Base-by-base conservation (phyloP, 2,113 vertebrate species). In the Otus sunia region DNA sequence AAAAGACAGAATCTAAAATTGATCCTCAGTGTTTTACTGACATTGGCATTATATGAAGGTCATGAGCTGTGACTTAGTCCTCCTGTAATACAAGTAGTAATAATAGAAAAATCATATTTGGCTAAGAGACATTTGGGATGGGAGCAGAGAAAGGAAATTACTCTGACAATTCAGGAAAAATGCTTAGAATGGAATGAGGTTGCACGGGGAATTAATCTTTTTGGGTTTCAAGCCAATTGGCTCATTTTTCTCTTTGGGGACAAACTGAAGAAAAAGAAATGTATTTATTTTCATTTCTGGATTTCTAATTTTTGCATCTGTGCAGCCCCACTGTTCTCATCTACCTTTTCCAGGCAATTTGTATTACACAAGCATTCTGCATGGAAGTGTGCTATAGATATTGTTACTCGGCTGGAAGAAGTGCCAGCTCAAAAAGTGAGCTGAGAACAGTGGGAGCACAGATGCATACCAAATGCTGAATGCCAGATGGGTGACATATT, bases 41-140 rank as follows among this genome's bases (percentile, higher is more conserved):
- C 49, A 32, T 18, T 91, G 86, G 49, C 85, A 53, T 86, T 75
- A 79, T 64, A 26, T 32, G 43, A 86, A 86, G 76, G 92, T 93
- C 90, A 59, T 36, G 39, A 92, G 66, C 68, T 94, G 58, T 91
- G 94, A 88, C 64, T 92, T 82, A 63, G 68, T 92, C 52, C 86
- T 87, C 11, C 69, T 85, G 62, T 85, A 97, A 84, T 36, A 79
- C 36, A 89, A 94, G 83, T 7, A 89, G 60, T 10, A 75, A 79
- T 82, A 95, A 91, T 18, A 90, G 56, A 39, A 92, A 96, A 94
- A 90, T 89, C 73, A 36, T 87, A 78, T 95, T 94, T 94, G 68
- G 74, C 72, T 75, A 63, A 6, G 12, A 86, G 69, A 49, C 29
- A 2, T 74, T 87, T 60, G 36, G 60, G 69, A 87, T 72, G 43